Conservation (phyloP, 2,797 vertebrate genomes). For the Pteronotus mesoamericanus region DNA sequence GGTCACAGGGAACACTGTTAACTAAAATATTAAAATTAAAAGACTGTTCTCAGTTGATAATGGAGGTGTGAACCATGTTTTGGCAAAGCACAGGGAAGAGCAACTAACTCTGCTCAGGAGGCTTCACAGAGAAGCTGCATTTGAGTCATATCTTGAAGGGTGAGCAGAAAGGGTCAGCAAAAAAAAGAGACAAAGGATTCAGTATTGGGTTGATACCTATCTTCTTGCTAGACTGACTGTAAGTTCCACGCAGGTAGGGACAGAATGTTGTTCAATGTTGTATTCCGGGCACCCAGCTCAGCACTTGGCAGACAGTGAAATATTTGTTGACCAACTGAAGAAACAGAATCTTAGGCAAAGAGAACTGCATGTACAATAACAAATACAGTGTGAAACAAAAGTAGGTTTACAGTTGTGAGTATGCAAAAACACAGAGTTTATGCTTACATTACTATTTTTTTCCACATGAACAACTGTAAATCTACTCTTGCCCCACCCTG, state of each 20-base stretch:
- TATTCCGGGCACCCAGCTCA: background rate
- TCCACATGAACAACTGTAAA: background rate
- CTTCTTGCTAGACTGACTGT: background rate
- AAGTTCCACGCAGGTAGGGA: background rate
- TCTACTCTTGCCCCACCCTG: background rate
- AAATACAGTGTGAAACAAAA: background rate
- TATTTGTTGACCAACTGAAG: background rate
- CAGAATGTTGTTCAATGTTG: background rate
- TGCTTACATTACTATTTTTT: background rate
- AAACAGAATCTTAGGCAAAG: background rate
- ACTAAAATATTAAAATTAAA: slow-evolving; percentile 30
- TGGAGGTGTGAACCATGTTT: background rate
- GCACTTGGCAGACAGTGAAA: background rate
- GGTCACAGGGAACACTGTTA: background rate
- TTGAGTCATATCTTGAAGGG: background rate
- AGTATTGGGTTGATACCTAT: background rate
- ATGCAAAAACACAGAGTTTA: background rate
- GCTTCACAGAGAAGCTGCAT: background rate
- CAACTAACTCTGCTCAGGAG: background rate
- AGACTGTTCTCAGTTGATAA: background rate
- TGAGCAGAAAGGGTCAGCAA: background rate
- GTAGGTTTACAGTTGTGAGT: background rate
- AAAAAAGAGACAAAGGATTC: background rate
- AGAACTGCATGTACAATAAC: background rate
- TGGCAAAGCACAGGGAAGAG: background rate